These are phyloP conservation scores for Rhinatrema bivittatum DNA, from an alignment of 2,797 vertebrate species.

Conservation along the genomic window DNA sequence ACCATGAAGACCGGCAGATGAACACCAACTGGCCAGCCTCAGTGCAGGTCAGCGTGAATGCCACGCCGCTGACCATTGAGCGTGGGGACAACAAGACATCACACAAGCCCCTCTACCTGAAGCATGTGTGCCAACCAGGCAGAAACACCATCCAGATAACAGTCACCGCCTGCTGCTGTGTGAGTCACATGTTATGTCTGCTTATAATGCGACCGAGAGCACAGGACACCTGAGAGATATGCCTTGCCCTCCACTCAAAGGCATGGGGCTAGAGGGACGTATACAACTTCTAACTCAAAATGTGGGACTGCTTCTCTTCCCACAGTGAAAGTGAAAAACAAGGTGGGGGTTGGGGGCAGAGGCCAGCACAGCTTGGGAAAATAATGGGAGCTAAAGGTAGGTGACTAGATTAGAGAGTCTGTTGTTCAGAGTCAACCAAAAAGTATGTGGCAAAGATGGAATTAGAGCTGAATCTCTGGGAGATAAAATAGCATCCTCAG, in stretches of 20 bases:
- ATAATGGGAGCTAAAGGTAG: no score
- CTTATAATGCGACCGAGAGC: no score
- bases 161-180: constrained; percentile 91
- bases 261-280: no score
- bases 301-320: background rate
- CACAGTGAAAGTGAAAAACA: no score
- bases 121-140: constrained; percentile 90
- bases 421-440: no score
- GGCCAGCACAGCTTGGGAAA: no score
- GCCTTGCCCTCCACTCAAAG: background rate
- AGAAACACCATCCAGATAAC: constrained; percentile 97
- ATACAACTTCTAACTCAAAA: no score
- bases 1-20: constrained; percentile 93
- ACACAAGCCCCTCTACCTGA: constrained; percentile 90
- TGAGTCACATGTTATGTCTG: constrained; percentile 50
- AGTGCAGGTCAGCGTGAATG: constrained; percentile 81
- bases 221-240: background rate
- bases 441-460: no score
- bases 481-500: no score
- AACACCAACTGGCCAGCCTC: constrained; percentile 96
- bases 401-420: no score
- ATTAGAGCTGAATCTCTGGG: no score
- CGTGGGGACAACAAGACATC: constrained; percentile 93
- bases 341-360: no score
- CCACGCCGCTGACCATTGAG: constrained; percentile 85